A percentile compares a stretch with the other conserved stretches of the same genome.
phyloP scores from a whole-genome alignment of 2,113 vertebrate genomes.

The Bubo blakistoni region DNA sequence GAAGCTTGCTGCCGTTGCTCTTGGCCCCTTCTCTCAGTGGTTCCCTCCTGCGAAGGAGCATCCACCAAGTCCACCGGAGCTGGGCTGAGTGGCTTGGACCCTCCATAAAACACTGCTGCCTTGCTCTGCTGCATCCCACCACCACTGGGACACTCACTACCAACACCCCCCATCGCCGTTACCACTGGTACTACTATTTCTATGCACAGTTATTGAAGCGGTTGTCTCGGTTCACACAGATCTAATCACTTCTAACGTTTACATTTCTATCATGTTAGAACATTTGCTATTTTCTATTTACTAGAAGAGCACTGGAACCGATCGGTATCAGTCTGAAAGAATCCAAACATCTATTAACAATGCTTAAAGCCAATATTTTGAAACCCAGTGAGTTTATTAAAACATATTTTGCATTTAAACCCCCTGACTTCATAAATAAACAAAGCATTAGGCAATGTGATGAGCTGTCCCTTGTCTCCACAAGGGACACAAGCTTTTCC shows the following conservation, averaged over 20 bases:
- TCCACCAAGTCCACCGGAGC: not conserved
- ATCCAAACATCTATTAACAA: not conserved
- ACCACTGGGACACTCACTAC: accelerated
- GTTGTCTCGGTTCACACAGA: not conserved
- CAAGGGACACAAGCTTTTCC: not conserved
- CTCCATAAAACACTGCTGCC: not conserved
- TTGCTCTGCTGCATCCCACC: accelerated
- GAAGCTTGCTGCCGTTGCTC: accelerated
- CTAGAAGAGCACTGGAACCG: not conserved
- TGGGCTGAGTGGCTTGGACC: not conserved
- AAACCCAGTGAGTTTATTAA: slow-evolving; percentile 14
- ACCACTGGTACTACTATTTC: accelerated
- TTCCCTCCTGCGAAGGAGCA: not conserved
- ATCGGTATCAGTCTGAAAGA: not conserved
- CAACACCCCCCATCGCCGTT: not conserved
- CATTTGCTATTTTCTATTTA: not conserved
- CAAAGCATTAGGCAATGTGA: not conserved
- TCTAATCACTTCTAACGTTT: not conserved
- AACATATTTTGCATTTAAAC: slow-evolving; percentile 7
- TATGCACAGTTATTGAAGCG: not conserved
- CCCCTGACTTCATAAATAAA: not conserved
- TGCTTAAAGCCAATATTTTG: not conserved
- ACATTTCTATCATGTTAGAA: not conserved
- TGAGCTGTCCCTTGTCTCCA: not conserved
- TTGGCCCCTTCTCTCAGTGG: not conserved